Evolutionary conservation across 1,140 invertebrate genomes (phyloP).

Genomic region (Marisa cornuarietis): DNA sequence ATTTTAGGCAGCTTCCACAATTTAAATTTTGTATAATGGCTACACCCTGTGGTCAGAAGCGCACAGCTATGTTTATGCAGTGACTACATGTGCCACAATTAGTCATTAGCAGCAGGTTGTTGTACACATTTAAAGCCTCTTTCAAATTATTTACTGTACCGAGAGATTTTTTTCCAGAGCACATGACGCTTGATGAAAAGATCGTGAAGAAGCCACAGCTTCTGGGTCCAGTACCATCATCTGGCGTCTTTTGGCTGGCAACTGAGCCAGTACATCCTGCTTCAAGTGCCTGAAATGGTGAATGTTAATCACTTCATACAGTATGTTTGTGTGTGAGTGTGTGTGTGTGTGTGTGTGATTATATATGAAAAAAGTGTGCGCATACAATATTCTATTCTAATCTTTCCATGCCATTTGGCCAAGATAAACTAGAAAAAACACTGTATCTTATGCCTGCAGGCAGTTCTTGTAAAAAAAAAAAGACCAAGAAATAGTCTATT

Average conservation of each 20-base stretch:
- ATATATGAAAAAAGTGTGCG: background rate
- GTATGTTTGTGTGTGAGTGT: background rate
- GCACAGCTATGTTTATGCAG: too few species aligned
- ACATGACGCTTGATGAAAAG: slow-evolving; percentile 42
- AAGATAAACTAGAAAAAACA: too few species aligned
- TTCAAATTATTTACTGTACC: background rate
- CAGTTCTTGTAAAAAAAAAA: background rate
- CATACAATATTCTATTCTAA: too few species aligned
- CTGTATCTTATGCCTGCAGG: too few species aligned
- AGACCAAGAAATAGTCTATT: background rate
- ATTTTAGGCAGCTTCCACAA: too few species aligned
- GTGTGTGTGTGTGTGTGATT: background rate
- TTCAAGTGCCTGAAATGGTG: slow-evolving; percentile 77
- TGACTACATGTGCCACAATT: too few species aligned
- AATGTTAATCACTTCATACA: background rate
- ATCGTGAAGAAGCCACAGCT: slow-evolving; percentile 43
- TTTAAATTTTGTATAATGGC: too few species aligned
- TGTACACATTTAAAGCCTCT: too few species aligned
- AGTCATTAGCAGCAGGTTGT: too few species aligned
- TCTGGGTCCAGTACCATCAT: slow-evolving; percentile 55
- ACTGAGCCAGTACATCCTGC: slow-evolving; percentile 81
- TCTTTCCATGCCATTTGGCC: too few species aligned
- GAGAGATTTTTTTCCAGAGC: slow-evolving; percentile 35
- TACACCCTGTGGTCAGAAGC: too few species aligned
- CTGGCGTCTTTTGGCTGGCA: slow-evolving; percentile 84